Evolutionary conservation across 1,140 invertebrate genomes (phyloP).

Genomic region (Ridgeia piscesae): DNA sequence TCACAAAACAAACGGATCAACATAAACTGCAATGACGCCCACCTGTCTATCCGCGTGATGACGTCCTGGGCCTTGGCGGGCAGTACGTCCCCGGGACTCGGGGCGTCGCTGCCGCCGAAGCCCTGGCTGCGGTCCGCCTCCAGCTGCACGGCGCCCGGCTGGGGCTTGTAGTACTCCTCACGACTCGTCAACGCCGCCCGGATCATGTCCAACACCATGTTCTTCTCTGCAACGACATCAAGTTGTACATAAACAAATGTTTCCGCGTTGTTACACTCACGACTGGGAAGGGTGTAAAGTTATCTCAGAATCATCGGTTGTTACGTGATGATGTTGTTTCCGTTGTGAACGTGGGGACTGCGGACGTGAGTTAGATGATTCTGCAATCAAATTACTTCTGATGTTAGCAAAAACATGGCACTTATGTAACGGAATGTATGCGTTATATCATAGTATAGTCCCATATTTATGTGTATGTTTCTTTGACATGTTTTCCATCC

Average conservation of each 20-base stretch:
- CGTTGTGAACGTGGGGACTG: not conserved
- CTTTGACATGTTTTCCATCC: not conserved
- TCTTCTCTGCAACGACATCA: constrained; percentile 42
- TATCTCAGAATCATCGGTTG: too few relatives aligned
- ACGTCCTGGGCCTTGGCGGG: not conserved
- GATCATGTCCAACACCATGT: constrained; percentile 49
- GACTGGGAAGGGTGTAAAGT: not conserved
- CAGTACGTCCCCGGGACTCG: not conserved
- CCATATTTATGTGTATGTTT: not conserved
- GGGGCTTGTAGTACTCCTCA: constrained; percentile 47
- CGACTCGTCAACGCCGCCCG: constrained; percentile 42
- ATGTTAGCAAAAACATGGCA: too few relatives aligned
- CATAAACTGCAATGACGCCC: not conserved
- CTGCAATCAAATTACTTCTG: too few relatives aligned
- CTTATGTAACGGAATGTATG: too few relatives aligned
- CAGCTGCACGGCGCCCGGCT: not conserved
- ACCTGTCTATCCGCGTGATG: constrained; percentile 9
- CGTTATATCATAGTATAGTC: too few relatives aligned
- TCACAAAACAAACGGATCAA: not conserved
- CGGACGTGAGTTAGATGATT: not conserved
- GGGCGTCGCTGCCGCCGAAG: not conserved
- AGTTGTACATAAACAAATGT: not conserved
- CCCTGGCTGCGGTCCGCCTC: not conserved
- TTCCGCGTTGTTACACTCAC: not conserved
- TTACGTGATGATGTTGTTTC: too few relatives aligned